A percentile compares a stretch with the other conserved stretches of the same genome.
Evolutionary conservation across 2,113 vertebrate genomes (phyloP).

Genomic region (Nestor notabilis): DNA sequence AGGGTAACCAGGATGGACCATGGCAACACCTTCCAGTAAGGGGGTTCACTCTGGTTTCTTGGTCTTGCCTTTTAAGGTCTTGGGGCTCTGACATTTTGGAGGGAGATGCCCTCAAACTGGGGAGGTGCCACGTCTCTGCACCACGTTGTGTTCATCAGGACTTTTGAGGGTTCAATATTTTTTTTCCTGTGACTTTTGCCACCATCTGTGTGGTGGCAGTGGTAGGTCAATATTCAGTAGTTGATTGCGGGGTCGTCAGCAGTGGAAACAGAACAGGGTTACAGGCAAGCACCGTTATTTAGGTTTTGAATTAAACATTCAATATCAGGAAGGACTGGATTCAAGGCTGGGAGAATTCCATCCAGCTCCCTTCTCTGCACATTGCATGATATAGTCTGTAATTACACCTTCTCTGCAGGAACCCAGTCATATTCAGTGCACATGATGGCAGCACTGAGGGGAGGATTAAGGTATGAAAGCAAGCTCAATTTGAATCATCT

Average conservation of each 20-base stretch:
- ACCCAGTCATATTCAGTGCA: background rate
- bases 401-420: background rate
- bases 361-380: background rate
- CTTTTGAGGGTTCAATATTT: rapidly evolving
- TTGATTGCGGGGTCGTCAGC: background rate
- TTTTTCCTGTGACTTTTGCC: background rate
- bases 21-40: rapidly evolving
- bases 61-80: background rate
- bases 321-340: background rate
- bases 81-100: rapidly evolving
- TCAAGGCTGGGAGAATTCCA: background rate
- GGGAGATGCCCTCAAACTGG: no score
- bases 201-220: rapidly evolving
- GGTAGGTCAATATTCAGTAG: rapidly evolving
- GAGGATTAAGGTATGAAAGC: background rate
- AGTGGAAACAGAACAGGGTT: rapidly evolving
- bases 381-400: background rate
- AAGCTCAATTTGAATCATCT: background rate
- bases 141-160: rapidly evolving
- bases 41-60: background rate
- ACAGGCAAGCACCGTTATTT: rapidly evolving
- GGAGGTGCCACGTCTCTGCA: no score
- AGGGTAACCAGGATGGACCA: rapidly evolving
- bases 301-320: rapidly evolving
- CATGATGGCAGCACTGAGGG: background rate